phyloP scores from a whole-genome alignment of 2,113 vertebrate genomes.

The Helogale parvula region DNA sequence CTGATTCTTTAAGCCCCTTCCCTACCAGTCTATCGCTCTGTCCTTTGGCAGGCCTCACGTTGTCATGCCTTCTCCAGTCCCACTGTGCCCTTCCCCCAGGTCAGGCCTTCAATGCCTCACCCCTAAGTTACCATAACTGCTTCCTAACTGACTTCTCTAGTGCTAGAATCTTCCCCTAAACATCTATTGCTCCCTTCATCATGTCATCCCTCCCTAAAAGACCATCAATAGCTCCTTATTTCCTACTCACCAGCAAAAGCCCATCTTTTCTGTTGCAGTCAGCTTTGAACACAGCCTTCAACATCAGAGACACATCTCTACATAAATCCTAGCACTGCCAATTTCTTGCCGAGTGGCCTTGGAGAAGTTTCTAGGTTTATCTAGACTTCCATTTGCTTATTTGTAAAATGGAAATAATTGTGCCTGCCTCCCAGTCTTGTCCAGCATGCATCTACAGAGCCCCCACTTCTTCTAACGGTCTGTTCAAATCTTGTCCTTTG shows the following conservation, averaged over 20 bases:
- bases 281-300: background rate
- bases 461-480: background rate
- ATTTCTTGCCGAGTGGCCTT: background rate
- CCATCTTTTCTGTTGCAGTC: background rate
- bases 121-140: background rate
- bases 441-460: background rate
- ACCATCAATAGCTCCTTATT: background rate
- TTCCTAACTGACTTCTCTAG: conserved; percentile 5
- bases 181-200: background rate
- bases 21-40: background rate
- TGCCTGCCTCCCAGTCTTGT: background rate
- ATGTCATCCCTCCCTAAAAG: background rate
- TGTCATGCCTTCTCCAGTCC: background rate
- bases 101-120: background rate
- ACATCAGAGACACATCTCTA: background rate
- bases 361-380: background rate
- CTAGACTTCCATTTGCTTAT: background rate
- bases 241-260: background rate
- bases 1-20: background rate
- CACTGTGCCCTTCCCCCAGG: background rate
- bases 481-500: background rate
- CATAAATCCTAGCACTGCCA: background rate
- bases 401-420: conserved; percentile 1
- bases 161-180: background rate
- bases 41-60: background rate